Evolutionary conservation across 2,888 invertebrate genomes (phyloP), one percentile per base, ranked within the genome.

Genomic region (Pollenia amentaria): DNA sequence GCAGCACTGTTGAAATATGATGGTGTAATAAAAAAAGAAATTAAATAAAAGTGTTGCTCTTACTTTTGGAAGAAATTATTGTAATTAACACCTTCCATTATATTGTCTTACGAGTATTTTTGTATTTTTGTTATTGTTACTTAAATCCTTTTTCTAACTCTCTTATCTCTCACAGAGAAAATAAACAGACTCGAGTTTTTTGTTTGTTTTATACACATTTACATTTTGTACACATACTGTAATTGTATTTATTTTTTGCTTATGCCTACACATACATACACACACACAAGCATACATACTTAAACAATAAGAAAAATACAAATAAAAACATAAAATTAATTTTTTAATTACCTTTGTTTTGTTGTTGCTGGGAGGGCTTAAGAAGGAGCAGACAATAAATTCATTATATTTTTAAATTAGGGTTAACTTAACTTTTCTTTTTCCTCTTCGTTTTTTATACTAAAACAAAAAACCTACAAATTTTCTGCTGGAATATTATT

Each of bases 261-360:
- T 69, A 44, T n/a, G 51, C 10, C 18, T 8, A 10, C 40, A 29
- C 38, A 38, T 16, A 44, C 12, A 67, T 12, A 16, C 38, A 53
- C 14, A 18, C 0, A n/a, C 48, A 62, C 1, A 42, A 3, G 1
- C 7, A 38, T 46, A 21, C 29, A 21, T n/a, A 29, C 44, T 16
- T 51, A 42, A 18, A 40, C 46, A 73, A 76, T 21, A 73, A 65
- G 48, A 64, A 65, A 69, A 67, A 69, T 78, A 69, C 46, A 83
- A 83, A 86, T 83, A 79, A 79, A 82, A 82, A 79, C 64, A 75
- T 86, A 62, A 83, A 79, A 83, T 83, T 86, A 86, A 72, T 79
- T 79, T 83, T 83, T 86, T 79, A 86, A 86, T 86, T 86, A 76
- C 55, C 55, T 64, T 78, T 78, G 48, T 60, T 55, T 77, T 77